Conservation (phyloP, 2,113 vertebrate species). For the Gymnocephalus cernua region DNA sequence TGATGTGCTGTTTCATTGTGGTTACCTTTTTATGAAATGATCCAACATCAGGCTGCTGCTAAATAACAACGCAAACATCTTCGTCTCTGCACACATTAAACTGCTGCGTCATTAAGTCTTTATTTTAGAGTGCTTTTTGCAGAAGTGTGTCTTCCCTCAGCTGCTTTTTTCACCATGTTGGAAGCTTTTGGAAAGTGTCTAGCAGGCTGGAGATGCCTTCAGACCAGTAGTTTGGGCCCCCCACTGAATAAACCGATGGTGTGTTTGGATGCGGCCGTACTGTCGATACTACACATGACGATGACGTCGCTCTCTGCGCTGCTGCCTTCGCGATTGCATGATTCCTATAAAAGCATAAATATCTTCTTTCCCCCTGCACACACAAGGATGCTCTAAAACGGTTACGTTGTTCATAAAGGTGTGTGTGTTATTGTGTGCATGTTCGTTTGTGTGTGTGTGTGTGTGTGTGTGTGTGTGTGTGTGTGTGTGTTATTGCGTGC, state of each 20-base stretch:
- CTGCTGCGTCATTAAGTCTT: no score
- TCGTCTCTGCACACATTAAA: background rate
- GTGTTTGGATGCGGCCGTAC: no score
- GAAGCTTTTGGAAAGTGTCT: no score
- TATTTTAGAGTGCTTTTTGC: no score
- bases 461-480: background rate
- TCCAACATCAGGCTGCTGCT: background rate
- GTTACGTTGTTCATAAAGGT: slow-evolving; percentile 21
- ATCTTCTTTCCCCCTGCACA: background rate
- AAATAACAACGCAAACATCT: background rate
- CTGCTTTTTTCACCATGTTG: no score
- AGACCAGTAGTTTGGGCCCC: no score
- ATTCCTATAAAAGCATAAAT: background rate
- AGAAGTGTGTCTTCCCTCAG: no score
- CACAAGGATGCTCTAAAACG: slow-evolving; percentile 11
- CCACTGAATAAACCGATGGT: no score
- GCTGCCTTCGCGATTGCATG: background rate
- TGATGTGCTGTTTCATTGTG: background rate
- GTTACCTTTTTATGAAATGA: background rate
- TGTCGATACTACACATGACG: no score
- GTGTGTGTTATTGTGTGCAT: no score
- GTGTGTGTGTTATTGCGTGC: no score
- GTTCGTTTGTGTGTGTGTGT: background rate
- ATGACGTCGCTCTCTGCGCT: background rate
- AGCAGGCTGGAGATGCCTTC: background rate